These are phyloP conservation scores for Amblyjoppa fuscipennis DNA, from an alignment of 2,888 invertebrate species.

Conservation along the genomic window DNA sequence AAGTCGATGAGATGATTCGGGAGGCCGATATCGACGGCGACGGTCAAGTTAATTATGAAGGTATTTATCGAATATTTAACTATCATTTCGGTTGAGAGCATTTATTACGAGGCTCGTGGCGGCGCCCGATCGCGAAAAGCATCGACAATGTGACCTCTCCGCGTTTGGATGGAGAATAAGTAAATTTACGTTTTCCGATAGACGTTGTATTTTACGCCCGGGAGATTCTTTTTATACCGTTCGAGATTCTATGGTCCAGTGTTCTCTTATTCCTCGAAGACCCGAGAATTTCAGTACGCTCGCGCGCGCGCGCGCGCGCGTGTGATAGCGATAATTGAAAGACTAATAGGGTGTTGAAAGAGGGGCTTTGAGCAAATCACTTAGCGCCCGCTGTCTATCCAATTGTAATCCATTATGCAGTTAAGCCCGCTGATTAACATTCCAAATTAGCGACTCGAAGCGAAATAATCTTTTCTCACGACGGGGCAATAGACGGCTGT, in stretches of 20 bases:
- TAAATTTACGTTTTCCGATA: background rate
- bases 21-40: constrained; percentile 99
- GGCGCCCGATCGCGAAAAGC: background rate
- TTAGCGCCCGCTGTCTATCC: constrained; percentile 61
- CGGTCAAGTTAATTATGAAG: constrained; percentile 99
- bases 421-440: constrained; percentile 65
- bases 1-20: constrained; percentile 99
- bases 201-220: background rate
- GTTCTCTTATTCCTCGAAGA: constrained; percentile 47
- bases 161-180: background rate
- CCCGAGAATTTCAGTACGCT: background rate
- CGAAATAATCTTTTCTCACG: constrained; percentile 55
- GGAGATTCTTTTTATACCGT: background rate
- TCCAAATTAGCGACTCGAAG: constrained; percentile 59
- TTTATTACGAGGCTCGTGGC: background rate
- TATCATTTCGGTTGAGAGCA: background rate
- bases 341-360: constrained; percentile 52
- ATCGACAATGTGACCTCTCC: background rate
- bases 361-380: constrained; percentile 61
- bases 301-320: constrained; percentile 14
- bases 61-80: constrained; percentile 84
- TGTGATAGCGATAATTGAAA: constrained; percentile 57
- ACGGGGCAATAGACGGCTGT: constrained; percentile 24
- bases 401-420: constrained; percentile 66
- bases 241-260: constrained; percentile 5